Conservation (phyloP, 2,888 invertebrate species). For the Emesis russula region DNA sequence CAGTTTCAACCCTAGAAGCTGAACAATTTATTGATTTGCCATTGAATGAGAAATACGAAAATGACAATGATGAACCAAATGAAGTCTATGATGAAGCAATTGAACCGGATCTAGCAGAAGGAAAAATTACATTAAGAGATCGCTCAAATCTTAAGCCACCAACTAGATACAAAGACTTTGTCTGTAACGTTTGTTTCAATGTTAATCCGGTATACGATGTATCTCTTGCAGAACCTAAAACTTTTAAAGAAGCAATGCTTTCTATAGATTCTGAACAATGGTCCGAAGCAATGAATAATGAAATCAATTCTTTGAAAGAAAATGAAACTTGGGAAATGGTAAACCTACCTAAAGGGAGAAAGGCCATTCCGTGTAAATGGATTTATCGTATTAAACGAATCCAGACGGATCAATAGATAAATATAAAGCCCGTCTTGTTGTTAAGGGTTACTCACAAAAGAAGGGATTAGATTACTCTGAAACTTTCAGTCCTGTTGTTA, state of each 20-base stretch:
- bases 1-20: background rate
- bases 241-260: background rate
- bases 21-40: background rate
- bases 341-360: background rate
- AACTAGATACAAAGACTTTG: background rate
- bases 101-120: background rate
- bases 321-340: background rate
- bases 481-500: background rate
- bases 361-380: background rate
- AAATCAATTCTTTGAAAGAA: background rate
- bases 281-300: background rate
- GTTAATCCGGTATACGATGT: background rate
- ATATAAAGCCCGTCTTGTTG: background rate
- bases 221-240: background rate
- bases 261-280: background rate
- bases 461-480: background rate
- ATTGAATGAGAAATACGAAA: background rate
- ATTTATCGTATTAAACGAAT: background rate
- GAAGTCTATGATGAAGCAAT: too few species aligned
- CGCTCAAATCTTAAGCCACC: background rate
- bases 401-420: background rate
- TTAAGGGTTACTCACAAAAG: background rate
- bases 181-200: background rate
- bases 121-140: background rate
- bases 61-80: too few species aligned